phyloP scores from a whole-genome alignment of 2,797 vertebrate genomes.

The Pantherophis vulpinus region DNA sequence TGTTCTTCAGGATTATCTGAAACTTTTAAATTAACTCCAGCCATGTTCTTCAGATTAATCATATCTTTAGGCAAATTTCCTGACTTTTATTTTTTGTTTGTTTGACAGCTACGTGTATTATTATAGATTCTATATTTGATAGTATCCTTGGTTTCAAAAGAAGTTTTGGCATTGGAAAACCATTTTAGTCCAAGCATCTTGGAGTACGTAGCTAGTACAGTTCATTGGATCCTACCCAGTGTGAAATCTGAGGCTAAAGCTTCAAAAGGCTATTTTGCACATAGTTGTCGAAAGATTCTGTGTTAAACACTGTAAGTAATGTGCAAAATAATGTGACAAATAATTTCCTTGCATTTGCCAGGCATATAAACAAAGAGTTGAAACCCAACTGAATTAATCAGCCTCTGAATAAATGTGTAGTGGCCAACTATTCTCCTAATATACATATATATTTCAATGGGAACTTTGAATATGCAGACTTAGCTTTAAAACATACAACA shows the following conservation, averaged over 20 bases:
- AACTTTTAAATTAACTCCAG: neutral
- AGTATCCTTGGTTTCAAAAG: neutral
- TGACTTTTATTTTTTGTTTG: neutral
- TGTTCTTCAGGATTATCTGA: neutral
- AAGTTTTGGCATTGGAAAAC: neutral
- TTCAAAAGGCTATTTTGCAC: slow-evolving; percentile 13
- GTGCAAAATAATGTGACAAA: slow-evolving; percentile 68
- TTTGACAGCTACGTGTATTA: neutral
- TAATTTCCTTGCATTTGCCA: slow-evolving; percentile 59
- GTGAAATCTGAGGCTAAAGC: slow-evolving; percentile 25
- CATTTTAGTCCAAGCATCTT: neutral
- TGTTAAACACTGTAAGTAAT: slow-evolving; percentile 68
- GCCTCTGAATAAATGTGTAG: slow-evolving; percentile 66
- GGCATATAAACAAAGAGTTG: slow-evolving; percentile 67
- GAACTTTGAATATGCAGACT: slow-evolving; percentile 63
- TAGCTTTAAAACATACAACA: slow-evolving; percentile 56
- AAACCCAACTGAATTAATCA: slow-evolving; percentile 56
- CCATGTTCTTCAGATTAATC: neutral
- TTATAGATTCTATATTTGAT: neutral
- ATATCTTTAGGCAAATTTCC: neutral
- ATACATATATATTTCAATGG: slow-evolving; percentile 46
- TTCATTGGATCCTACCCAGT: neutral
- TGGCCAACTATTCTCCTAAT: slow-evolving; percentile 64
- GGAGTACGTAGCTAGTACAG: neutral
- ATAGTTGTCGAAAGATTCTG: slow-evolving; percentile 58